Conservation (phyloP, 92 coral and sea anemone species). For the Heteractis magnifica region DNA sequence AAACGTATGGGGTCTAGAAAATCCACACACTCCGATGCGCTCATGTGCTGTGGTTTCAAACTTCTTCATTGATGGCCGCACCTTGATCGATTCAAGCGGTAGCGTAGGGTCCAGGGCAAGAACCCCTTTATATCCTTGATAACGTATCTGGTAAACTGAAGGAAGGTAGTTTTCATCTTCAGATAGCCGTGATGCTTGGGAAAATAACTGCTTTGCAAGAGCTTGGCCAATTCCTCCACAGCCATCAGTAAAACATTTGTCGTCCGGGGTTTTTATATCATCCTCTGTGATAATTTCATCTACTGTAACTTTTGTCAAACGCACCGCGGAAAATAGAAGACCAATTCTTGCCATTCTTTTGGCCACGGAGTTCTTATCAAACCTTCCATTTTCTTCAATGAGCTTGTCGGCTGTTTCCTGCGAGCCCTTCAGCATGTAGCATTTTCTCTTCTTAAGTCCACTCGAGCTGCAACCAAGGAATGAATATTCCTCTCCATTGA, state of each 20-base stretch:
- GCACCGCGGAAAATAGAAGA: slow-evolving; percentile 79
- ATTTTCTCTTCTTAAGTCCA: slow-evolving; percentile 68
- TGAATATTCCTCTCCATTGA: slow-evolving; percentile 22
- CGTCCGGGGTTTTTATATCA: slow-evolving; percentile 52
- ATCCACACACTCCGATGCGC: slow-evolving; percentile 79
- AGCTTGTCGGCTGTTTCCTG: slow-evolving; percentile 59
- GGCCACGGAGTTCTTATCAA: slow-evolving; percentile 64
- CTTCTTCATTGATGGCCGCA: slow-evolving; percentile 92
- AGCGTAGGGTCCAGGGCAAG: slow-evolving; percentile 56
- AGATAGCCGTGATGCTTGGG: slow-evolving; percentile 39
- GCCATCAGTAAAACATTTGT: slow-evolving; percentile 83
- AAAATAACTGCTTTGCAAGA: slow-evolving; percentile 51
- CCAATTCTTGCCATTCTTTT: slow-evolving; percentile 90
- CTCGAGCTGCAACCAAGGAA: slow-evolving; percentile 88
- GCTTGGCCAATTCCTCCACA: slow-evolving; percentile 76
- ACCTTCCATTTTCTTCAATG: slow-evolving; percentile 62
- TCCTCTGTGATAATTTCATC: slow-evolving; percentile 55
- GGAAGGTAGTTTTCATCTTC: slow-evolving; percentile 35
- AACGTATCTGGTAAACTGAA: slow-evolving; percentile 84
- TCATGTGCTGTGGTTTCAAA: slow-evolving; percentile 32
- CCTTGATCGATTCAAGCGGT: slow-evolving; percentile 54
- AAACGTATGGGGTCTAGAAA: slow-evolving; percentile 76
- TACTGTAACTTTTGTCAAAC: slow-evolving; percentile 25
- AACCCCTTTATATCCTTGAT: slow-evolving; percentile 90
- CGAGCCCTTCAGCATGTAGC: slow-evolving; percentile 65